These are phyloP conservation scores for Erebia palarica DNA, from an alignment of 2,888 invertebrate genomes.

Conservation along the genomic window DNA sequence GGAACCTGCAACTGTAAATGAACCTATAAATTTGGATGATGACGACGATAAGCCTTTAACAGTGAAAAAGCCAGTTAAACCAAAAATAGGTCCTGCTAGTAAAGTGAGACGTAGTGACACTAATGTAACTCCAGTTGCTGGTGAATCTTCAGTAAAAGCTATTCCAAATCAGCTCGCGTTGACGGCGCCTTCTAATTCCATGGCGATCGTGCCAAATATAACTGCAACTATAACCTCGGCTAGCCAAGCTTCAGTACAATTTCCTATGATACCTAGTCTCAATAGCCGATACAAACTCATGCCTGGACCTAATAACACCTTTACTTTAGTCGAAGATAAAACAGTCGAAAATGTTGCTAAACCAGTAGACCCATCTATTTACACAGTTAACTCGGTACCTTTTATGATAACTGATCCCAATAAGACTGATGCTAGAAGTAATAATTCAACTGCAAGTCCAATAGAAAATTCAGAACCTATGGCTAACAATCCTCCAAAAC, in stretches of 20 bases:
- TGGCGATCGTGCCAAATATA: neutral
- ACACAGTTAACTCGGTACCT: conserved; percentile 3
- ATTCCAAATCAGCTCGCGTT: conserved; percentile 14
- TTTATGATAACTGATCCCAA: conserved; percentile 8
- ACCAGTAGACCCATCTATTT: neutral
- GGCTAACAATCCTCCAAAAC: conserved; percentile 29
- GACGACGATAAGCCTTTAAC: conserved; percentile 42
- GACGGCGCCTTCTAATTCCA: conserved; percentile 27
- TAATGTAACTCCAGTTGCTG: conserved; percentile 35
- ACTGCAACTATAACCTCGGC: conserved; percentile 33
- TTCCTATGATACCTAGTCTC: conserved; percentile 57
- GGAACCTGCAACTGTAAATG: conserved; percentile 33
- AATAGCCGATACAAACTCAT: conserved; percentile 67
- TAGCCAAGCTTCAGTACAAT: conserved; percentile 46
- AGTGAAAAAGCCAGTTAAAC: conserved; percentile 50
- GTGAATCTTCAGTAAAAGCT: conserved; percentile 36
- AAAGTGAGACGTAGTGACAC: conserved; percentile 52
- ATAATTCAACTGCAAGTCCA: conserved; percentile 10
- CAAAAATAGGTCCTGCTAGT: conserved; percentile 71
- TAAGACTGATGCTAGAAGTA: conserved; percentile 8
- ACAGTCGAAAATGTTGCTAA: conserved; percentile 33
- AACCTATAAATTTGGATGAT: conserved; percentile 36
- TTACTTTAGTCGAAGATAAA: conserved; percentile 64
- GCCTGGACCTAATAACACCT: conserved; percentile 72
- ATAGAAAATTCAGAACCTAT: conserved; percentile 2